A percentile compares a stretch with the other conserved stretches of the same genome.
Conservation (phyloP, 1,140 invertebrate genomes). For the Cephus cinctus region DNA sequence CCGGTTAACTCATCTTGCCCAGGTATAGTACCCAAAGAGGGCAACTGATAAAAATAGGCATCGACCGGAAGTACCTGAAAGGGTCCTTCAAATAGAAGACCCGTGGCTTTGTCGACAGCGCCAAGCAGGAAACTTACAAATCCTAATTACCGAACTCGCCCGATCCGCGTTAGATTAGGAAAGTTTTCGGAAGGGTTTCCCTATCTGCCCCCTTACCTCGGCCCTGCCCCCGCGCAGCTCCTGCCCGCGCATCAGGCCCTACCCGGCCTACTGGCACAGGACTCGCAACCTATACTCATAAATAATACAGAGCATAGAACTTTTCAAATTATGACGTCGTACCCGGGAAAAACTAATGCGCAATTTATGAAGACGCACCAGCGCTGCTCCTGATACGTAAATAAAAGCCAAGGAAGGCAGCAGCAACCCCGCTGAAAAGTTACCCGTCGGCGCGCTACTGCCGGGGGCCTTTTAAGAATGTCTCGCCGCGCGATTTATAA, state of each 20-base stretch:
- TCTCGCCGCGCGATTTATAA: no score
- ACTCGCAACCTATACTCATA: not conserved
- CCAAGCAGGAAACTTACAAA: slow-evolving; percentile 4
- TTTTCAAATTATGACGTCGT: slow-evolving; percentile 8
- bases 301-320: slow-evolving; percentile 6
- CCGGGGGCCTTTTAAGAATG: no score
- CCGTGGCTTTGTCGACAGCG: no score
- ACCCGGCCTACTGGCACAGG: not conserved
- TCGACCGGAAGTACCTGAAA: no score
- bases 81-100: no score
- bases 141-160: slow-evolving; percentile 3
- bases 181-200: not conserved
- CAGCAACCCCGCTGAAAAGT: no score
- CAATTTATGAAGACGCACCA: slow-evolving; percentile 4
- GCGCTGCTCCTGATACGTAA: not conserved
- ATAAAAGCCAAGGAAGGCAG: not conserved
- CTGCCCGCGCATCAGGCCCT: no score
- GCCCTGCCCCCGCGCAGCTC: no score
- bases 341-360: slow-evolving; percentile 3
- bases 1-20: no score
- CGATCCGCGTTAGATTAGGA: slow-evolving; percentile 3
- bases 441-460: no score
- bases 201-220: not conserved
- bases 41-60: no score
- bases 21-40: no score